Percentiles rank a stretch among this genome's conserved stretches.
These are phyloP conservation scores for Clarias fuscus DNA, from an alignment of 2,797 vertebrate species.

Conservation along the genomic window DNA sequence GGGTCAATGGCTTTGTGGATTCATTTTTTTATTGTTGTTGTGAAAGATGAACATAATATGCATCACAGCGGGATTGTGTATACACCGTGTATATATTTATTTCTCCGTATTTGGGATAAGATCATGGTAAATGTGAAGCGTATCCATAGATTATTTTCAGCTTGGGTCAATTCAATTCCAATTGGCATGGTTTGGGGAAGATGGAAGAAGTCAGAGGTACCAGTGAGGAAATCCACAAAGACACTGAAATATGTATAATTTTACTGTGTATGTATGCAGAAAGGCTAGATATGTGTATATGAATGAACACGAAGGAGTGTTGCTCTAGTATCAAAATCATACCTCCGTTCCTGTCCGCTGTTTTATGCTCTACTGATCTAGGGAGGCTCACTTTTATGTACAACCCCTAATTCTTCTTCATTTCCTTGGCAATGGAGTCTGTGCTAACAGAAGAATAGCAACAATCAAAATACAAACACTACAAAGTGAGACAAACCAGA, in stretches of 20 bases:
- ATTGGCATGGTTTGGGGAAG: not conserved
- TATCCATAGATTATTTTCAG: not conserved
- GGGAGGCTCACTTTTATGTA: conserved; percentile 41
- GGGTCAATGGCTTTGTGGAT: conserved; percentile 36
- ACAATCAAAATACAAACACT: conserved; percentile 49
- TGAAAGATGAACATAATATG: not conserved
- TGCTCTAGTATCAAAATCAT: not conserved
- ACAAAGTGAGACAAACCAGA: conserved; percentile 5
- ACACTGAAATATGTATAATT: not conserved
- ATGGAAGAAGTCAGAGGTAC: not conserved
- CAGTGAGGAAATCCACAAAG: not conserved
- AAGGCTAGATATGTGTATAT: too few relatives aligned
- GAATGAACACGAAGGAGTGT: too few relatives aligned
- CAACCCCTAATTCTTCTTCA: conserved; percentile 43
- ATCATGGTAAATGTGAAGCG: not conserved
- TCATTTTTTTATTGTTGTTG: not conserved
- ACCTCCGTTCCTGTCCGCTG: not conserved
- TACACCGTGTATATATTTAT: not conserved
- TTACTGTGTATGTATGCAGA: too few relatives aligned
- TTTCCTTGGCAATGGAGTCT: conserved; percentile 55
- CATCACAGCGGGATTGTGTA: not conserved
- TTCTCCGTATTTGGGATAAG: not conserved
- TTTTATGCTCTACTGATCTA: not conserved
- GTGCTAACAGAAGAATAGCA: conserved; percentile 38
- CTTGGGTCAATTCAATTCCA: not conserved